Evolutionary conservation across 2,113 vertebrate species (phyloP), one percentile per base, ranked within the genome.

Genomic region (Tretioscincus oriximinensis): DNA sequence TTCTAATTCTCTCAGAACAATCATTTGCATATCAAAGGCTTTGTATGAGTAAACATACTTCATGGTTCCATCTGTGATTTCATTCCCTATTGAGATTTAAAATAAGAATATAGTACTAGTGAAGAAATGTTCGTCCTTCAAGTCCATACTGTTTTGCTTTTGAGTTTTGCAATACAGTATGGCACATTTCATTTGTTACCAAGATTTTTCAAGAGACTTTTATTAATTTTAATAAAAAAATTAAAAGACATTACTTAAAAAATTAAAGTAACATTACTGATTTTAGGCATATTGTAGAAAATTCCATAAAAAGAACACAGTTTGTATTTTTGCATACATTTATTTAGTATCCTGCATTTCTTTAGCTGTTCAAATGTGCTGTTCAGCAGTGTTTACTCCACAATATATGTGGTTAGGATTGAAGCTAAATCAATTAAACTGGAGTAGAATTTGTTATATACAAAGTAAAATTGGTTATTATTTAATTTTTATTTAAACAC

Each of bases 11-110:
- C 93, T 95, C 90, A 94, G 93, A 96, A 94, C 81, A 88, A n/a
- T 12, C 72, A 96, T 97, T 96, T 97, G 90, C 95, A 96, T 96
- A 95, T 97, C 96, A 97, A 97, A 97, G 95, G 89, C 78, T 47
- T 47, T 12, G 84, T 81, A 92, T 81, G 89, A 94, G 90, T 95
- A 96, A 96, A 95, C 93, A 94, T 75, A 71, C 78, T 90, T 91
- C 88, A 85, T 93, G 78, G 80, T 92, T 92, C 95, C 95, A 97
- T 95, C 94, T 96, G 94, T 88, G 91, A 85, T 76, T 90, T 79
- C 77, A 58, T 76, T 81, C 81, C 84, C 90, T 80, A 24, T 28
- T 81, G 91, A 91, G 86, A 90, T 67, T 5, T 84, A 81, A 49
- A 88, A 22, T 70, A 82, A 78, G 29, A 89, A 83, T 35, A n/a